Percentiles rank a stretch among this genome's conserved stretches.
Conservation (phyloP, 2,888 invertebrate species). For the Steromphala cineraria region DNA sequence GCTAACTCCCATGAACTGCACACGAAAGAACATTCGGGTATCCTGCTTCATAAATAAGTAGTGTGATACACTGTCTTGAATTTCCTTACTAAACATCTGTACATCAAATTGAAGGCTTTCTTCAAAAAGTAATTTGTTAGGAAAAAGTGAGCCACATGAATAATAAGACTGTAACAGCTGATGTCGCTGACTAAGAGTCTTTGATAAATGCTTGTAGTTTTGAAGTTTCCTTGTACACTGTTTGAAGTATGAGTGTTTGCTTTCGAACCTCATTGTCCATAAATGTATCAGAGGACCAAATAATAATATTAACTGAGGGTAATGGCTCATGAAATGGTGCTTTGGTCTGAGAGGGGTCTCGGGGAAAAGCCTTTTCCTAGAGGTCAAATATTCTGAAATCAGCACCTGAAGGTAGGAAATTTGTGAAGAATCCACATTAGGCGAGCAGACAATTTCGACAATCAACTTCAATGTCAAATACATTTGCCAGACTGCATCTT, state of each 20-base stretch:
- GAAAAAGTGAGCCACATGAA: conserved; percentile 27
- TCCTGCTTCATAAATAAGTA: too few relatives aligned
- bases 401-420: conserved; percentile 23
- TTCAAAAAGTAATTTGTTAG: background rate
- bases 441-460: conserved; percentile 30
- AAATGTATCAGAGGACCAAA: conserved; percentile 39
- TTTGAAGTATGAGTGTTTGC: conserved; percentile 44
- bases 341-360: conserved; percentile 24
- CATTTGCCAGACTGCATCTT: conserved; percentile 31
- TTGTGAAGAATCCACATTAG: conserved; percentile 1
- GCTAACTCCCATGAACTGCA: too few relatives aligned
- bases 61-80: too few relatives aligned
- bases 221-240: conserved; percentile 31
- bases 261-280: conserved; percentile 45
- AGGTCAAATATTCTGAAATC: conserved; percentile 25
- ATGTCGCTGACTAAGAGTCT: conserved; percentile 19
- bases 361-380: conserved; percentile 23
- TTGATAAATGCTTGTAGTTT: conserved; percentile 38
- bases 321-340: conserved; percentile 34
- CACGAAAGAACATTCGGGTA: too few relatives aligned
- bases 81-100: too few relatives aligned
- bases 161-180: conserved; percentile 34
- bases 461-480: conserved; percentile 26
- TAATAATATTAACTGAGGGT: conserved; percentile 31
- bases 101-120: too few relatives aligned